Base-by-base conservation (phyloP, 2,888 invertebrate species). In the Ophion obscuratus region DNA sequence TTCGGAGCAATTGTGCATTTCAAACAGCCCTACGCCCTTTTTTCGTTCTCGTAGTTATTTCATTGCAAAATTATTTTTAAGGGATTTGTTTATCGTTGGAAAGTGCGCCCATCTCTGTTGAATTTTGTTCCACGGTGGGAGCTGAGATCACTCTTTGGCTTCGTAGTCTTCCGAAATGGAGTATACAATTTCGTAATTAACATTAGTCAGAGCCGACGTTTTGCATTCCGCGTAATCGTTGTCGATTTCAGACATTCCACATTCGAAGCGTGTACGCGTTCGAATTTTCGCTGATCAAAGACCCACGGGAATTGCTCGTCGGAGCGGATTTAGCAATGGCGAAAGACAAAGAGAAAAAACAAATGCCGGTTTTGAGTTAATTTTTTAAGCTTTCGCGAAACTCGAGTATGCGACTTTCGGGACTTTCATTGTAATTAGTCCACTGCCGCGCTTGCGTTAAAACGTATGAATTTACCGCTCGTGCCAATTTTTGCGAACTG, bases 121-220 rank as follows among this genome's bases (percentile, higher is more conserved):
- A 20, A 67, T 75, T 67, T 20, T 74, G 75, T 57, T 44, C 74
- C 47, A 24, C 66, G 67, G 27, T 17, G 31, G 17, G 64, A 24
- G 64, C 57, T 44, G 75, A 47, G 61, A 84, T 73, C 17, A 66
- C 53, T 67, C 27, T 70, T 61, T 68, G 79, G 76, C 66, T 71
- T 67, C 11, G 78, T 74, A 83, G 86, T 86, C 83, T 86, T 86
- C 83, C 86, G 85, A 68, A 73, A 83, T 71, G 67, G 68, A 84
- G 44, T 73, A 81, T 68, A 78, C 36, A 64, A 67, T 73, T 74
- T 67, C 57, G 14, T 40, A 68, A 83, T 66, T 57, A 74, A 17
- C 31, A 24, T 57, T 57, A 62, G 24, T 62, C n/a, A 5, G 31
- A 47, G 17, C n/a, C 7, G 47, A 27, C 53, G 40, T 27, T 27